Percentiles rank a stretch among this genome's conserved stretches.
Evolutionary conservation across 2,113 vertebrate genomes (phyloP).

Genomic region (Microcebus murinus): DNA sequence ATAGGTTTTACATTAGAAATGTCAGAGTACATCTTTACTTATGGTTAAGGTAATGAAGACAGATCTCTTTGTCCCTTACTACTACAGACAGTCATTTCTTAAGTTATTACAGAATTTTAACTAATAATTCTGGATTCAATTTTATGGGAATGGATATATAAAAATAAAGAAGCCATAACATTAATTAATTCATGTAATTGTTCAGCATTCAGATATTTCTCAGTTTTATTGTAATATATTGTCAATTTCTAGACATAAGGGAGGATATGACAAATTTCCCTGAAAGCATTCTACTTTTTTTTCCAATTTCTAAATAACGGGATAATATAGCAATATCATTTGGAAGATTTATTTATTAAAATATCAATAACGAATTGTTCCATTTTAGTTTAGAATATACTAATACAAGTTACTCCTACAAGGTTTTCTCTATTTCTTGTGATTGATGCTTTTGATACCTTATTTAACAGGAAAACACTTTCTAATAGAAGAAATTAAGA

Average conservation of each 20-base stretch:
- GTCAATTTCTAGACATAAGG: neutral
- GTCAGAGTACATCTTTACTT: constrained; percentile 74
- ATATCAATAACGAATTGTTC: constrained; percentile 7
- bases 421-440: constrained; percentile 65
- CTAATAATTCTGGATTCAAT: constrained; percentile 14
- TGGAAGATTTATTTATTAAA: constrained; percentile 58
- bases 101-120: constrained; percentile 24
- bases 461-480: constrained; percentile 67
- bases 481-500: constrained; percentile 58
- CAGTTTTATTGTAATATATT: constrained; percentile 26
- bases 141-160: constrained; percentile 37
- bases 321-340: constrained; percentile 74
- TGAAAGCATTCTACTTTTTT: constrained; percentile 46
- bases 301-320: constrained; percentile 20
- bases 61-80: constrained; percentile 61
- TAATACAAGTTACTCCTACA: constrained; percentile 33
- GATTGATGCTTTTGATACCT: constrained; percentile 57
- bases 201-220: neutral
- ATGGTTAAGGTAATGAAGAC: constrained; percentile 66
- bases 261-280: neutral
- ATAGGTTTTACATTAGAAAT: constrained; percentile 71
- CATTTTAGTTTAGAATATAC: constrained; percentile 29
- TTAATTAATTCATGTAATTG: constrained; percentile 53
- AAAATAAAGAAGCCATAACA: constrained; percentile 28
- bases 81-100: neutral